Evolutionary conservation across 2,797 vertebrate genomes (phyloP).

Genomic region (Tenualosa ilisha): DNA sequence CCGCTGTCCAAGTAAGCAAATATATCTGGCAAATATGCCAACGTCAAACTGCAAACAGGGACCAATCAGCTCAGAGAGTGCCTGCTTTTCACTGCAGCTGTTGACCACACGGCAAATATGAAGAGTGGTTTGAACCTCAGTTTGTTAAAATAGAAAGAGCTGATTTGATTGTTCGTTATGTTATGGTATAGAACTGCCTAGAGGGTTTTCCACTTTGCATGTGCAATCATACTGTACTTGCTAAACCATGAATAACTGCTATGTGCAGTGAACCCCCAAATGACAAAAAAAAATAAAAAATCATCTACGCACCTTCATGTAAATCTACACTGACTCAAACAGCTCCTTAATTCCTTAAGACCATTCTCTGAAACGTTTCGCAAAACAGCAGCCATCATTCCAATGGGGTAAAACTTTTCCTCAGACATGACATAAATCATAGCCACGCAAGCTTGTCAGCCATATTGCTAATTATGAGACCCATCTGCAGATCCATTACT

Average conservation of each 20-base stretch:
- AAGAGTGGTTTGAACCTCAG: not conserved
- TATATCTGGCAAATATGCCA: constrained; percentile 22
- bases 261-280: not conserved
- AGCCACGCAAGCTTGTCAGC: constrained; percentile 39
- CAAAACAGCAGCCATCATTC: not conserved
- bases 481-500: constrained; percentile 50
- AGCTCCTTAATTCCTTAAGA: not conserved
- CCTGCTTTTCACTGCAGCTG: not conserved
- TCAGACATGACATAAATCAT: constrained; percentile 39
- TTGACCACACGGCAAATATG: not conserved
- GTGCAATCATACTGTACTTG: not conserved
- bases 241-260: not conserved
- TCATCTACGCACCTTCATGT: not conserved
- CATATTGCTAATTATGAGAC: constrained; percentile 52
- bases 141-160: not conserved
- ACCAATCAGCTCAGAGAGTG: not conserved
- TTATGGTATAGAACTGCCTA: not conserved
- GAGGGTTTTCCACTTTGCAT: not conserved
- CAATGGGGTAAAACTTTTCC: constrained; percentile 8
- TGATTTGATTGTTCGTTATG: not conserved
- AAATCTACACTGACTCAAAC: not conserved
- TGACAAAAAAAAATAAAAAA: not conserved
- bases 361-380: not conserved
- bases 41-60: not conserved
- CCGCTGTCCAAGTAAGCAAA: constrained; percentile 17